Conservation (phyloP, 2,888 invertebrate species). For the Coecobrya sp. region DNA sequence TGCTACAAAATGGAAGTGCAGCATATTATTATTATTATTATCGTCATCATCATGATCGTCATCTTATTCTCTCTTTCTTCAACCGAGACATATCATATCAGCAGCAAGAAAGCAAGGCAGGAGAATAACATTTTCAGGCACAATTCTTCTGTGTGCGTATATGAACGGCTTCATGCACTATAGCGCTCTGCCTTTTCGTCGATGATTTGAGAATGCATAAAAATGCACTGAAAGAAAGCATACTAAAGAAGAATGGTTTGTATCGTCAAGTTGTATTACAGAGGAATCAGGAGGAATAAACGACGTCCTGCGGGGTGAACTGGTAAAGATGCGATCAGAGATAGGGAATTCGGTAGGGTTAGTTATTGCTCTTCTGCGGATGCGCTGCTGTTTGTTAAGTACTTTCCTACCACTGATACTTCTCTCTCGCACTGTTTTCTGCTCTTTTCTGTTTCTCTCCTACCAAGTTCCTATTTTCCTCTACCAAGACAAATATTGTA, state of each 20-base stretch:
- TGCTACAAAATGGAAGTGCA: conserved; percentile 42
- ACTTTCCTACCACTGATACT: conserved; percentile 10
- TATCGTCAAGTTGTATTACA: background rate
- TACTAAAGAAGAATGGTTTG: background rate
- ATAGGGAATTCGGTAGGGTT: conserved; percentile 77
- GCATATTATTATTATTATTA: conserved; percentile 60
- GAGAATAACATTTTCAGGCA: conserved; percentile 61
- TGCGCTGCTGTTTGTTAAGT: conserved; percentile 68
- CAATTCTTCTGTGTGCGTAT: background rate
- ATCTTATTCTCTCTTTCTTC: conserved; percentile 26
- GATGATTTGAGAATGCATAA: conserved; percentile 44
- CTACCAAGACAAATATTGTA: background rate
- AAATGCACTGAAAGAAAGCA: background rate
- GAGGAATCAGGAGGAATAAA: conserved; percentile 26
- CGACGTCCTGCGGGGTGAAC: conserved; percentile 76
- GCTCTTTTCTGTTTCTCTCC: background rate
- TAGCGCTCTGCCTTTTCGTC: background rate
- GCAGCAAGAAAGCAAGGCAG: conserved; percentile 20
- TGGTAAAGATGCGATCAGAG: conserved; percentile 76
- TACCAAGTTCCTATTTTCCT: background rate
- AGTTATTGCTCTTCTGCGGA: conserved; percentile 73
- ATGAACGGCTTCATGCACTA: background rate
- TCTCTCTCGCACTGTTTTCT: background rate
- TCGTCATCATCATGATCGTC: conserved; percentile 41
- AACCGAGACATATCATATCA: conserved; percentile 34